phyloP scores from a whole-genome alignment of 2,888 invertebrate species.

The Sesia bembeciformis region DNA sequence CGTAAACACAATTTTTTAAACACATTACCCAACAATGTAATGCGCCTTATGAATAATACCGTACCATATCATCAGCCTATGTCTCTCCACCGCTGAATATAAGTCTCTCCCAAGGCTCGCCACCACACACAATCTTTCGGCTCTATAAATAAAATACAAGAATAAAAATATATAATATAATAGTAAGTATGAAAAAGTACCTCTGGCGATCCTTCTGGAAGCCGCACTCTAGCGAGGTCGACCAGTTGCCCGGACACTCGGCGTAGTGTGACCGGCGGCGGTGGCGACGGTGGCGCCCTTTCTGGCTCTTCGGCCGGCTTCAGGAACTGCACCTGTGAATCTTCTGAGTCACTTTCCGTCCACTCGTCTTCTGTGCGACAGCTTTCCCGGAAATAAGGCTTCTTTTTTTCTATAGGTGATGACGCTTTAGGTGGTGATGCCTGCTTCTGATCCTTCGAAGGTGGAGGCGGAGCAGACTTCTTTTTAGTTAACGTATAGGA shows the following conservation, averaged over 20 bases:
- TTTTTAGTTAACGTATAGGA: constrained; percentile 43
- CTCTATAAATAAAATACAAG: not conserved
- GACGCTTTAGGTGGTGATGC: constrained; percentile 22
- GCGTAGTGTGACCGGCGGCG: constrained; percentile 57
- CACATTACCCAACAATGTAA: too few species aligned
- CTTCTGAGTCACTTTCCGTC: constrained; percentile 65
- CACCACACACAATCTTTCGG: not conserved
- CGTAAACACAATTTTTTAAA: too few species aligned
- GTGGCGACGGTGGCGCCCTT: constrained; percentile 33
- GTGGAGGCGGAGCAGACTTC: constrained; percentile 46
- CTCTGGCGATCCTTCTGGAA: constrained; percentile 72
- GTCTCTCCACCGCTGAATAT: too few species aligned
- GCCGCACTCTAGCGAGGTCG: constrained; percentile 50
- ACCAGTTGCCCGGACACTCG: constrained; percentile 62
- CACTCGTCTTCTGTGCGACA: constrained; percentile 79
- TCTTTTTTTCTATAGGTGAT: constrained; percentile 35
- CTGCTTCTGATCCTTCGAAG: constrained; percentile 26
- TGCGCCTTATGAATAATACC: too few species aligned
- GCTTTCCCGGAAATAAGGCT: constrained; percentile 74
- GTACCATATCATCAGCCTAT: too few species aligned
- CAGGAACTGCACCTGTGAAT: constrained; percentile 24
- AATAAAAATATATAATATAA: not conserved
- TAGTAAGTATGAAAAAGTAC: constrained; percentile 24
- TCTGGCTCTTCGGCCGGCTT: constrained; percentile 25
- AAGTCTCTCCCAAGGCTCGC: too few species aligned